Percentiles rank a stretch among this genome's conserved stretches.
These are phyloP conservation scores for Mus spretus DNA, from an alignment of 2,797 vertebrate species.

Conservation along the genomic window DNA sequence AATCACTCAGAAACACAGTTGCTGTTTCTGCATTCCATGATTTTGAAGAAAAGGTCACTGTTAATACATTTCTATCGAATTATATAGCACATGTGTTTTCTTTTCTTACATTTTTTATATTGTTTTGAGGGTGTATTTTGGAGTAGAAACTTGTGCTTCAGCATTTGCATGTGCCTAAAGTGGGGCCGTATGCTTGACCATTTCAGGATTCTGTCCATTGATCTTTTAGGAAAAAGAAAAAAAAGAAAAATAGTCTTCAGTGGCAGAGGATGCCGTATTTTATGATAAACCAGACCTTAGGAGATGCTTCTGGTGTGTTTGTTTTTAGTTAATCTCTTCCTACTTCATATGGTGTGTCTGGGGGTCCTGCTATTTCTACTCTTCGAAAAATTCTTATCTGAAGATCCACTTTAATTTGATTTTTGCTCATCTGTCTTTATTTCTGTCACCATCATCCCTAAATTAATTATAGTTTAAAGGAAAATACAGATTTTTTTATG, in stretches of 20 bases:
- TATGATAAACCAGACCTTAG: background rate
- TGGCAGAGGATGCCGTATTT: background rate
- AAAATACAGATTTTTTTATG: background rate
- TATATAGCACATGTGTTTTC: conserved; percentile 99
- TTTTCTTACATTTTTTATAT: conserved; percentile 82
- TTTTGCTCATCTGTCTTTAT: conserved; percentile 95
- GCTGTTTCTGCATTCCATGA: conserved; percentile 99
- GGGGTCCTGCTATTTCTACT: conserved; percentile 98
- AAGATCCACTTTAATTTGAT: conserved; percentile 99
- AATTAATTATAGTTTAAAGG: background rate
- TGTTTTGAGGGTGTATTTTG: conserved; percentile 92
- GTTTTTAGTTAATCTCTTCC: background rate
- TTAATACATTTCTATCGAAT: conserved; percentile 99
- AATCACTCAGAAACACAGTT: conserved; percentile 99
- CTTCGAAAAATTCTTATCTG: conserved; percentile 99
- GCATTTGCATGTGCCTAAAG: conserved; percentile 98
- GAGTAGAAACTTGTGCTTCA: conserved; percentile 96
- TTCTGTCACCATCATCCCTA: background rate
- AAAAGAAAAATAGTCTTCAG: background rate
- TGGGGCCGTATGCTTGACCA: conserved; percentile 98
- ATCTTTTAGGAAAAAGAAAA: background rate
- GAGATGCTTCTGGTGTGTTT: background rate
- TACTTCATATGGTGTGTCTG: conserved; percentile 98
- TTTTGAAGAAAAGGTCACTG: conserved; percentile 99
- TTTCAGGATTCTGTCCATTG: conserved; percentile 95